These are phyloP conservation scores for Selene dorsalis DNA, from an alignment of 2,797 vertebrate genomes.

Conservation along the genomic window DNA sequence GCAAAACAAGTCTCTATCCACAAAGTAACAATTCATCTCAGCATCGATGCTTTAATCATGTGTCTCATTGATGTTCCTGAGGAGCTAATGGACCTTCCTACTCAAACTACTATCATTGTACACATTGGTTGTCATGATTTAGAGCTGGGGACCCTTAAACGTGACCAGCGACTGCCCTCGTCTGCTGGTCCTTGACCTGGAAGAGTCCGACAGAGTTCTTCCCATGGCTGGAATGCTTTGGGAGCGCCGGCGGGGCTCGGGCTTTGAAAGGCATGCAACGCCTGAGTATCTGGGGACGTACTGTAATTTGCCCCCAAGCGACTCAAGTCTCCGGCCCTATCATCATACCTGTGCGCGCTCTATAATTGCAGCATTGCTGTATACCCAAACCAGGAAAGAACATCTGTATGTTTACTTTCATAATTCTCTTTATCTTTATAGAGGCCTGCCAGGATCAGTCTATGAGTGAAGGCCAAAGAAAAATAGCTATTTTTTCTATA, in stretches of 20 bases:
- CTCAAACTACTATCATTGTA: slow-evolving; percentile 12
- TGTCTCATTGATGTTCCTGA: slow-evolving; percentile 12
- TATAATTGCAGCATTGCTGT: slow-evolving; percentile 76
- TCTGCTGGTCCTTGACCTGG: slow-evolving; percentile 10
- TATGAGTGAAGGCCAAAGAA: slow-evolving; percentile 37
- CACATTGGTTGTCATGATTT: background rate
- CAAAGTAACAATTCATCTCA: slow-evolving; percentile 21
- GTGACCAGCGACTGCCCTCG: background rate
- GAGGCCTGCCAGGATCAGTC: slow-evolving; percentile 64
- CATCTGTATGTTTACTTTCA: slow-evolving; percentile 84
- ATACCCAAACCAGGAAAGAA: slow-evolving; percentile 77
- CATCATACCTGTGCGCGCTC: slow-evolving; percentile 77
- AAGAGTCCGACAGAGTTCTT: slow-evolving; percentile 2
- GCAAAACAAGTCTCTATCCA: slow-evolving; percentile 2
- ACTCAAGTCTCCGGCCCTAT: slow-evolving; percentile 72
- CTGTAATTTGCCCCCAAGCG: slow-evolving; percentile 77
- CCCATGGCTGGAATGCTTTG: slow-evolving; percentile 51
- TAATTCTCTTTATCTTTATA: slow-evolving; percentile 73
- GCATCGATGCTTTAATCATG: background rate
- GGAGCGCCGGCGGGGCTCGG: slow-evolving; percentile 38
- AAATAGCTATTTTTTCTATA: slow-evolving; percentile 56
- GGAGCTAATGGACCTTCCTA: slow-evolving; percentile 7
- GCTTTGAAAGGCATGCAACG: slow-evolving; percentile 60
- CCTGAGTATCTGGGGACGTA: slow-evolving; percentile 65
- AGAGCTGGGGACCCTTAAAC: background rate